These are phyloP conservation scores for Cyclina sinensis DNA, from an alignment of 1,140 invertebrate genomes.

Conservation along the genomic window DNA sequence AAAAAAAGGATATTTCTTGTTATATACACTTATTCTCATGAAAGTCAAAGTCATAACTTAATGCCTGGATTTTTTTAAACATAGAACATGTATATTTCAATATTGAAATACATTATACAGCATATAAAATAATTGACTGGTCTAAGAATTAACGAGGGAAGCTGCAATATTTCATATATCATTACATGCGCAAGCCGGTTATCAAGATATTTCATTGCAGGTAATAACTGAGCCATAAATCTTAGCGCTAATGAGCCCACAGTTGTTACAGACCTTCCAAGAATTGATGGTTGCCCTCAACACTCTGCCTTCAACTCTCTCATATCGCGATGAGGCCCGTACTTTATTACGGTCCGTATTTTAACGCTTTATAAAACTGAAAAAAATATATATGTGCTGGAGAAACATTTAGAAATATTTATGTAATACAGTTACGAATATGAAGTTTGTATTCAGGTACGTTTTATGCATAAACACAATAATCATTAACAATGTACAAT, in stretches of 20 bases:
- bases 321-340: neutral
- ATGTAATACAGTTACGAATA: neutral
- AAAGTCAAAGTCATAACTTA: too few relatives aligned
- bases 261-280: neutral
- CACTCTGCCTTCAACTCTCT: neutral
- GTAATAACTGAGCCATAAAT: constrained; percentile 44
- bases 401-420: neutral
- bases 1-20: too few relatives aligned
- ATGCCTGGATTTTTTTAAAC: too few relatives aligned
- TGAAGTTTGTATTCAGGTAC: neutral
- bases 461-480: too few relatives aligned
- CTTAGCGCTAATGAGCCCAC: constrained; percentile 19
- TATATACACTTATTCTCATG: too few relatives aligned
- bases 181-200: constrained; percentile 8
- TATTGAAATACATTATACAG: too few relatives aligned
- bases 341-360: neutral
- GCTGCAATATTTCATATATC: neutral
- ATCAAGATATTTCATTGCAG: constrained; percentile 31
- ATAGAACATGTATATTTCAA: too few relatives aligned
- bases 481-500: too few relatives aligned
- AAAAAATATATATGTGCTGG: neutral
- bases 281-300: constrained; percentile 10
- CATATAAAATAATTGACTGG: too few relatives aligned
- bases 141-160: neutral
- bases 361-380: neutral